Conservation (phyloP, 2,888 invertebrate genomes). For the Entomobrya multifasciata region DNA sequence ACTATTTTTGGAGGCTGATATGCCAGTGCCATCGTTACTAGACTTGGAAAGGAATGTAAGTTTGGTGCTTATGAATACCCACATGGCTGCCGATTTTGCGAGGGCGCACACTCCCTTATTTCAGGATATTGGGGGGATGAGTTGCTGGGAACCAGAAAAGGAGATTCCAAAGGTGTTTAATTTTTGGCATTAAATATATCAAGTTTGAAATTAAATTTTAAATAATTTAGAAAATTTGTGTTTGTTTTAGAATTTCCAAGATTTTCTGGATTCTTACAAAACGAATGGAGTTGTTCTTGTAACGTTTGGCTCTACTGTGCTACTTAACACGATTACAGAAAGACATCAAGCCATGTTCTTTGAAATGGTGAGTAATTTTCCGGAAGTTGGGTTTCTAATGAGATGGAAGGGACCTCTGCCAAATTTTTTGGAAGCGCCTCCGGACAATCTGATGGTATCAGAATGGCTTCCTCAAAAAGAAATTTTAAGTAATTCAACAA, state of each 20-base stretch:
- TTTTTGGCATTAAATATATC: background rate
- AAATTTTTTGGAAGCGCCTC: conserved; percentile 48
- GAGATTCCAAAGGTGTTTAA: conserved; percentile 64
- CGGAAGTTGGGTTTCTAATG: conserved; percentile 76
- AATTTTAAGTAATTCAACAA: conserved; percentile 71
- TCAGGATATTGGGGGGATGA: conserved; percentile 77
- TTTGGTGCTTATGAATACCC: conserved; percentile 76
- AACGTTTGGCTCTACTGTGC: conserved; percentile 77
- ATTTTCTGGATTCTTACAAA: conserved; percentile 72
- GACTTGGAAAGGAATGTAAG: conserved; percentile 72
- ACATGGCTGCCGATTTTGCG: conserved; percentile 76
- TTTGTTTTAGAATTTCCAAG: conserved; percentile 61
- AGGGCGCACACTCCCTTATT: conserved; percentile 73
- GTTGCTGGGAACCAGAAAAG: conserved; percentile 71
- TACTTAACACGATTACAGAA: conserved; percentile 69
- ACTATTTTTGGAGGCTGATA: conserved; percentile 2
- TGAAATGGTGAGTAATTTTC: conserved; percentile 73
- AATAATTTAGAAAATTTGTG: background rate
- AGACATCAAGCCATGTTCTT: conserved; percentile 75
- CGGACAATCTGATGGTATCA: conserved; percentile 72
- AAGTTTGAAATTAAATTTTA: background rate
- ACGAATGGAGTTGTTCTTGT: conserved; percentile 77
- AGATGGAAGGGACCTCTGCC: conserved; percentile 78
- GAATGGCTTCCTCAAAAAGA: conserved; percentile 79
- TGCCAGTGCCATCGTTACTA: conserved; percentile 51